These are phyloP conservation scores for Collichthys lucidus DNA, from an alignment of 2,113 vertebrate genomes.

Conservation along the genomic window DNA sequence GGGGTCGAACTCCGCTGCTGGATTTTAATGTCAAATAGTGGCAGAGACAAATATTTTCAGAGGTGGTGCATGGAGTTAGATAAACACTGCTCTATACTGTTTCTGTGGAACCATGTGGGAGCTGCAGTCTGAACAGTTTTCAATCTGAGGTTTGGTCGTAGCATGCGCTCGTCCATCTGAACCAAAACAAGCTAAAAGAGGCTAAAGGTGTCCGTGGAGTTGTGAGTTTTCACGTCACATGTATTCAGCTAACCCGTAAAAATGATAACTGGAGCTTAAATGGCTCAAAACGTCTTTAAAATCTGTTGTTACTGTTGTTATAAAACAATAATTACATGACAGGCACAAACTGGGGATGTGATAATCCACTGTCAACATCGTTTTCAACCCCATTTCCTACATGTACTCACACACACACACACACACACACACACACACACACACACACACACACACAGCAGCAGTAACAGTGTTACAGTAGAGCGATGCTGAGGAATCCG, in stretches of 20 bases:
- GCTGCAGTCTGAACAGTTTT: neutral
- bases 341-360: constrained; percentile 9
- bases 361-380: constrained; percentile 44
- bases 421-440: constrained; percentile 22
- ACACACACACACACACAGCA: constrained; percentile 25
- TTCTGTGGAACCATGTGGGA: too few species aligned
- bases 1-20: too few species aligned
- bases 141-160: neutral
- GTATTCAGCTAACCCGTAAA: neutral
- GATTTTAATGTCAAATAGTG: too few species aligned
- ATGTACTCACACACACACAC: constrained; percentile 39
- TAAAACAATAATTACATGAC: constrained; percentile 30
- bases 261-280: neutral
- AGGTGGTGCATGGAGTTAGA: too few species aligned
- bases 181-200: neutral
- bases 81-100: too few species aligned
- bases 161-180: neutral
- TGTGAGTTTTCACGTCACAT: neutral
- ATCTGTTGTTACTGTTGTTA: neutral
- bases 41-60: too few species aligned
- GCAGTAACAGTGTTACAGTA: constrained; percentile 19
- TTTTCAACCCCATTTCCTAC: constrained; percentile 21
- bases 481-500: constrained; percentile 45
- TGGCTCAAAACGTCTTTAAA: constrained; percentile 8
- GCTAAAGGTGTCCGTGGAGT: neutral